Evolutionary conservation across 2,888 invertebrate genomes (phyloP), one percentile per base, ranked within the genome.

Genomic region (Xylocampa areola): DNA sequence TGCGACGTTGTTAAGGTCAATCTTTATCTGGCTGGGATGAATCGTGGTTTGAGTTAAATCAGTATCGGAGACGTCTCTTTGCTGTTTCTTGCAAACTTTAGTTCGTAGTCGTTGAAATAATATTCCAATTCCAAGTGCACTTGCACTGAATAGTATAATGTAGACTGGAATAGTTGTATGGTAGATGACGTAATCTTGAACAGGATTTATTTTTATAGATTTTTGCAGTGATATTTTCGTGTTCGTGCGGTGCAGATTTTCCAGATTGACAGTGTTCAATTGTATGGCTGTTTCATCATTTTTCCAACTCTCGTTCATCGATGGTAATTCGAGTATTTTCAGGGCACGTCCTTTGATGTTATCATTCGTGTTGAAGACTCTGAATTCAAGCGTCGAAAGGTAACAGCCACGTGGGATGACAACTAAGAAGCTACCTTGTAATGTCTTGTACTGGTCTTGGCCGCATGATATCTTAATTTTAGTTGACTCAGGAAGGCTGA

Each of bases 111-210:
- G 36, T 7, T 21, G 36, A 11, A 21, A 37, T 2, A 37, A 11
- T 37, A 37, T n/a, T n/a, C 21, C 36, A 23, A 37, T 21, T 2
- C 21, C 8, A 17, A 47, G 36, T 29, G 14, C 19, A 33, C 16
- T 16, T 52, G 52, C 36, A 32, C 48, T 21, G n/a, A 35, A 35
- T 36, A 57, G 25, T 27, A 39, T 17, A 11, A 43, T 5, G 32
- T 57, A 62, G 3, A 62, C n/a, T 1, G 62, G 57, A 13, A 62
- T 57, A 2, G 57, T 62, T 8, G 62, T 62, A 23, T 62, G 62
- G 39, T 62, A 62, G 5, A 62, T n/a, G 6, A 16, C 32, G 1
- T 25, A 6, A 17, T 50, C 40, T 14, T 36, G 8, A 13, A 7
- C 21, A 7, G 16, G 11, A n/a, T 37, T 19, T 1, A 39, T 17